A percentile compares a stretch with the other conserved stretches of the same genome.
Evolutionary conservation across 92 coral and sea anemone genomes (phyloP).

Genomic region (Anthopleura xanthogrammica): DNA sequence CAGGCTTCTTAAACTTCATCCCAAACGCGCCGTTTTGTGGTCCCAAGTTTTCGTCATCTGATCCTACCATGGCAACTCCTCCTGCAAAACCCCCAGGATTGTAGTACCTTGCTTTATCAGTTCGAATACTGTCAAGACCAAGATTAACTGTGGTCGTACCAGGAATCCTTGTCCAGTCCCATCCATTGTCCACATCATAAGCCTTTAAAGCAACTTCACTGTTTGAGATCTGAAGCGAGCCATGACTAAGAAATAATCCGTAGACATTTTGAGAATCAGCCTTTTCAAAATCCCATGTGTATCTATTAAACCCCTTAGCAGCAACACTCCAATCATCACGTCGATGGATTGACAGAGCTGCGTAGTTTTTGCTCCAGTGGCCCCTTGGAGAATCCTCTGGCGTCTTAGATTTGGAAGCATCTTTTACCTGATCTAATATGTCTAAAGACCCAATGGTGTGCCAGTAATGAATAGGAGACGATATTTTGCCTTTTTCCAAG

Average conservation of each 20-base stretch:
- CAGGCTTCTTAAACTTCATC: slow-evolving; percentile 12
- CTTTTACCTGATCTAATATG: slow-evolving; percentile 16
- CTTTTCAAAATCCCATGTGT: slow-evolving; percentile 62
- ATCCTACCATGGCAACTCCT: slow-evolving; percentile 21
- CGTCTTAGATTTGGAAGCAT: neutral
- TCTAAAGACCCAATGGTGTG: slow-evolving; percentile 41
- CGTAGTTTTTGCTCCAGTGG: slow-evolving; percentile 68
- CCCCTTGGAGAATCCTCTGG: slow-evolving; percentile 55
- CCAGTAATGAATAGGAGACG: slow-evolving; percentile 1
- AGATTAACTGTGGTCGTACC: slow-evolving; percentile 62
- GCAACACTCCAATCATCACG: slow-evolving; percentile 72
- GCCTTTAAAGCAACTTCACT: slow-evolving; percentile 45
- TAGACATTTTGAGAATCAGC: slow-evolving; percentile 34
- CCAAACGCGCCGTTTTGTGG: slow-evolving; percentile 34
- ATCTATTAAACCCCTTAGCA: slow-evolving; percentile 62
- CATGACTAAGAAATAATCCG: slow-evolving; percentile 64
- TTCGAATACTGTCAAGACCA: slow-evolving; percentile 12
- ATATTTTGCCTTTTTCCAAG: slow-evolving; percentile 10
- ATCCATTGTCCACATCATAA: slow-evolving; percentile 61
- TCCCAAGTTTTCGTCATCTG: neutral
- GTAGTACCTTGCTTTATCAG: slow-evolving; percentile 13
- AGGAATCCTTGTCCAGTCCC: slow-evolving; percentile 80
- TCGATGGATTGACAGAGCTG: slow-evolving; percentile 60
- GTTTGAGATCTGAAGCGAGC: slow-evolving; percentile 71
- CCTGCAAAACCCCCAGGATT: slow-evolving; percentile 30